A percentile compares a stretch with the other conserved stretches of the same genome.
These are phyloP conservation scores for Psittacula echo DNA, from an alignment of 2,797 vertebrate species.

Conservation along the genomic window DNA sequence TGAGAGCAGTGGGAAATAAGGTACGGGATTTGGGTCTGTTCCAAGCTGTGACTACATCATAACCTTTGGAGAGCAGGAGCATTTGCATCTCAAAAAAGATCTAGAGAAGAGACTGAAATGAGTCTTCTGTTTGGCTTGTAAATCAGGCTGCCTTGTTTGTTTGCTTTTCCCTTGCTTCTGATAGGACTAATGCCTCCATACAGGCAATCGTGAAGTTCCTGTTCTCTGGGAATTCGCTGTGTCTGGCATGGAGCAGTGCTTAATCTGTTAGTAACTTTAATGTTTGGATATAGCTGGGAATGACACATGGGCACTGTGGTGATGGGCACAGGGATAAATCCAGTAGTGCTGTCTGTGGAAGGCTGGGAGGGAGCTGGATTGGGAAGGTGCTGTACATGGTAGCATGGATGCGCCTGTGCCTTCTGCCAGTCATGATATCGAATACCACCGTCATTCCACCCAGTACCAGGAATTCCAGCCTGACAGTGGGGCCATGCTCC, in stretches of 20 bases:
- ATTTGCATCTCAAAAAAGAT: neutral
- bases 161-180: neutral
- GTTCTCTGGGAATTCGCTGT: neutral
- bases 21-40: neutral
- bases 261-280: neutral
- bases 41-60: neutral
- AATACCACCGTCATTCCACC: neutral
- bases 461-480: neutral
- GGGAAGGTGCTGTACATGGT: neutral
- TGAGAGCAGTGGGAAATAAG: neutral
- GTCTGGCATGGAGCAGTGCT: neutral
- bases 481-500: neutral
- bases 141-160: neutral
- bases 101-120: neutral
- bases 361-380: neutral
- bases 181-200: neutral
- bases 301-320: neutral
- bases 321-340: neutral
- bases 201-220: neutral
- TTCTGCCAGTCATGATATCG: neutral
- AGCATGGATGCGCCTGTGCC: neutral
- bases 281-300: neutral
- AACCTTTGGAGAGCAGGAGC: neutral
- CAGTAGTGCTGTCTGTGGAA: neutral
- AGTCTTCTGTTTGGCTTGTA: neutral